Evolutionary conservation across 2,113 vertebrate species (phyloP), one percentile per base, ranked within the genome.

Genomic region (Phocoena sinus): DNA sequence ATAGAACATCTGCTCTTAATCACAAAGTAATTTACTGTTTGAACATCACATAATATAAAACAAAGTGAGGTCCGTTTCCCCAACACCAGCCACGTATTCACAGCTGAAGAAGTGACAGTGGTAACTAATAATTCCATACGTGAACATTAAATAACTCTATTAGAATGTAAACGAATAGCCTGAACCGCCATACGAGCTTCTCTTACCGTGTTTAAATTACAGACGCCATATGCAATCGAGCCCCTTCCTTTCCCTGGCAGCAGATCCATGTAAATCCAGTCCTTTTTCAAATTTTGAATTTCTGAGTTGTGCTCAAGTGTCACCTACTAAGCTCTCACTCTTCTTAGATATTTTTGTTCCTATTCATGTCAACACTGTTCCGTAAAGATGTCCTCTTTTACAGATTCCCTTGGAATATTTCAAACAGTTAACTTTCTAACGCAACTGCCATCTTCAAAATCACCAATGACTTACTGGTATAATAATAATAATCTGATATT

Each of bases 81-180:
- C 98, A 98, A 91, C 77, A 97, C 96, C 98, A 98, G 98, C 97
- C 96, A 98, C 87, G 94, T 89, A 96, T 7, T 96, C 86, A 96
- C 65, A 98, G 98, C 98, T 98, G 98, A 98, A 97, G 97, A 97
- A 93, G 97, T 86, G 97, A 95, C 7, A 98, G 98, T 93, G 96
- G 98, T 53, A 95, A 97, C 97, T 98, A 98, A 95, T 89, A 97
- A 96, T 93, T 94, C 65, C 98, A 97, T 97, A 95, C 97, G 98
- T 99, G 98, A 98, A 99, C 98, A 98, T 99, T 98, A 98, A 98
- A 98, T 98, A 98, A 98, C 96, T 98, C 98, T 97, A 98, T 94
- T 95, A 96, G 87, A 96, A 89, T 96, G 92, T 96, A 96, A 97
- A 98, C 97, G 98, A 97, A 98, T 80, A 98, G 98, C 97, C 97